phyloP scores from a whole-genome alignment of 1,140 invertebrate genomes.

The Parasteatoda tepidariorum region DNA sequence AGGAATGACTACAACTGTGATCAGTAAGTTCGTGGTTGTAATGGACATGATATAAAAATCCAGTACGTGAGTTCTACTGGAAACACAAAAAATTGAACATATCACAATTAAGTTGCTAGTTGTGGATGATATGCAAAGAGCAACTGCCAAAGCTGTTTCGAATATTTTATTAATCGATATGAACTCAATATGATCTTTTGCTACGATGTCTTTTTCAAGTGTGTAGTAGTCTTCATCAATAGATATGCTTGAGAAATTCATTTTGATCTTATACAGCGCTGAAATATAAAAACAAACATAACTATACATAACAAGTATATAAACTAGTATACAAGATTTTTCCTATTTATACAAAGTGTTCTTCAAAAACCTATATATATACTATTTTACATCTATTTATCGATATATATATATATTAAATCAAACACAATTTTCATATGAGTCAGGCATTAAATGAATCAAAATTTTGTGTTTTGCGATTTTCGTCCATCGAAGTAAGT shows the following conservation, averaged over 20 bases:
- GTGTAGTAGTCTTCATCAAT: slow-evolving; percentile 11
- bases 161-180: slow-evolving; percentile 13
- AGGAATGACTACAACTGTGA: slow-evolving; percentile 89
- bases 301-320: too few species aligned
- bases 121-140: slow-evolving; percentile 20
- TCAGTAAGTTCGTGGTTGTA: slow-evolving; percentile 89
- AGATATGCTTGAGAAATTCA: neutral
- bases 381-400: too few species aligned
- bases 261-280: neutral
- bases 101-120: slow-evolving; percentile 83
- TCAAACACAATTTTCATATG: too few species aligned
- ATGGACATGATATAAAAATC: slow-evolving; percentile 93
- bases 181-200: neutral
- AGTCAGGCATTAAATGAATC: too few species aligned
- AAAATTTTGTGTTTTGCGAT: too few species aligned
- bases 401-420: too few species aligned
- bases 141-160: slow-evolving; percentile 15
- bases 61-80: slow-evolving; percentile 91
- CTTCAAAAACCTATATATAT: too few species aligned
- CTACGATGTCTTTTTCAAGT: neutral
- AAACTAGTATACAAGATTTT: too few species aligned
- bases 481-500: too few species aligned
- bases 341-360: too few species aligned
- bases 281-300: neutral
- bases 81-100: slow-evolving; percentile 87